Evolutionary conservation across 2,113 vertebrate species (phyloP).

Genomic region (Edolisoma coerulescens): DNA sequence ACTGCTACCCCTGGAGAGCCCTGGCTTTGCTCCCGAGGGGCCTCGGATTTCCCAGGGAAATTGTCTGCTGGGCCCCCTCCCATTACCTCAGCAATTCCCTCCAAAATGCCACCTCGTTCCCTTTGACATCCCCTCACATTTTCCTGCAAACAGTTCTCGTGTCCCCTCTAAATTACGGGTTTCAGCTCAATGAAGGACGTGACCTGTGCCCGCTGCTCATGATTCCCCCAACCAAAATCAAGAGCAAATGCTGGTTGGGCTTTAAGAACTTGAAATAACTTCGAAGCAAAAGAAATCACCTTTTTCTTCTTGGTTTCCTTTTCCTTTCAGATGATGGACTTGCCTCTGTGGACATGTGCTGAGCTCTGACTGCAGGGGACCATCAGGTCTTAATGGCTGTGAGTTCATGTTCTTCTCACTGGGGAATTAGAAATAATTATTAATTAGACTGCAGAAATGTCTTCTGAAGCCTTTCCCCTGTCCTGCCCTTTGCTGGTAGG

Average conservation of each 20-base stretch:
- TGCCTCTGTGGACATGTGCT: background rate
- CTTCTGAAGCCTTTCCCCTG: background rate
- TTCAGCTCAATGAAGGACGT: background rate
- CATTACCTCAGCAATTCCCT: background rate
- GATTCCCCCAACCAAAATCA: background rate
- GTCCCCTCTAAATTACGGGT: background rate
- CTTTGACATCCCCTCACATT: background rate
- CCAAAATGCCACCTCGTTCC: background rate
- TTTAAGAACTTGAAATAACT: background rate
- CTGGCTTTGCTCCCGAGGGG: too few species aligned
- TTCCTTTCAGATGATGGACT: background rate
- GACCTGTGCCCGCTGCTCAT: too few species aligned
- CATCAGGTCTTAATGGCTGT: too few species aligned
- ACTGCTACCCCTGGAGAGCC: too few species aligned
- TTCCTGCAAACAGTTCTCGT: background rate
- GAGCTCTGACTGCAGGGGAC: background rate
- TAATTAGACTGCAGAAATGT: background rate
- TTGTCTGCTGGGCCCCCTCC: too few species aligned
- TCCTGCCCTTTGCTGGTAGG: background rate
- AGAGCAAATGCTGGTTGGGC: background rate
- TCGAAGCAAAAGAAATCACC: background rate
- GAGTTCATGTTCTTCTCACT: background rate
- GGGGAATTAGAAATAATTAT: background rate
- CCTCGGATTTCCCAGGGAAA: too few species aligned
- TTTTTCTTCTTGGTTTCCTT: background rate